Base-by-base conservation (phyloP, 2,797 vertebrate genomes). In the Buphagus erythrorhynchus region DNA sequence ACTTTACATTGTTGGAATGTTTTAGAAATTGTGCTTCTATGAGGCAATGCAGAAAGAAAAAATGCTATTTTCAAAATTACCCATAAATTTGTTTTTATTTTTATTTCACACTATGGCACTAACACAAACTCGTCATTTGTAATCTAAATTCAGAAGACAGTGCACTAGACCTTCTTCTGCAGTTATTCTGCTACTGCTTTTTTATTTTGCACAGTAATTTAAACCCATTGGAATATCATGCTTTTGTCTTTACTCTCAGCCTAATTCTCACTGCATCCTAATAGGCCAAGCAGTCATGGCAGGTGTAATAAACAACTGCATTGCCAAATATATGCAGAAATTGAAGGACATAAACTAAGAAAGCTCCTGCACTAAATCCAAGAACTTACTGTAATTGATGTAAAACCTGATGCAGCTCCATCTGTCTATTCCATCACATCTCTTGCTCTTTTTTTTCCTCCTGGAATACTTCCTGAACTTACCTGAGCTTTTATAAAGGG, bases 211-310 rank as follows among this genome's bases (percentile, higher is more conserved):
- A 6, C 62, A 96, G 61, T 80, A 82, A 79, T 66, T 69, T 52
- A 81, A 90, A 72, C 46, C 55, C 46, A n/a, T 9, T 88, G 72
- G 68, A 96, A 89, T 75, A 65, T 22, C 24, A 67, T 45, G 48
- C 11, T 80, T 54, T 90, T 95, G 18, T 43, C 83, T 82, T 97
- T 73, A 63, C 80, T 95, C 93, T 49, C 71, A 58, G 67, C 31
- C 59, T 96, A 96, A 97, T 97, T 98, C 87, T 97, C 92, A 75
- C 94, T 90, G 71, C 88, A 97, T 97, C 62, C 59, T 94, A 94
- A 97, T 72, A 95, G 58, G 57, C 48, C 58, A 72, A 96, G 68
- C 58, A 94, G 57, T 51, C 75, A 86, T 1, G 2, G 61, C 54
- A 33, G n/a, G 33, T 31, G 59, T 29, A 87, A 79, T 7, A 52